These are phyloP conservation scores for Tauraco erythrolophus DNA, from an alignment of 2,113 vertebrate species.

Conservation along the genomic window DNA sequence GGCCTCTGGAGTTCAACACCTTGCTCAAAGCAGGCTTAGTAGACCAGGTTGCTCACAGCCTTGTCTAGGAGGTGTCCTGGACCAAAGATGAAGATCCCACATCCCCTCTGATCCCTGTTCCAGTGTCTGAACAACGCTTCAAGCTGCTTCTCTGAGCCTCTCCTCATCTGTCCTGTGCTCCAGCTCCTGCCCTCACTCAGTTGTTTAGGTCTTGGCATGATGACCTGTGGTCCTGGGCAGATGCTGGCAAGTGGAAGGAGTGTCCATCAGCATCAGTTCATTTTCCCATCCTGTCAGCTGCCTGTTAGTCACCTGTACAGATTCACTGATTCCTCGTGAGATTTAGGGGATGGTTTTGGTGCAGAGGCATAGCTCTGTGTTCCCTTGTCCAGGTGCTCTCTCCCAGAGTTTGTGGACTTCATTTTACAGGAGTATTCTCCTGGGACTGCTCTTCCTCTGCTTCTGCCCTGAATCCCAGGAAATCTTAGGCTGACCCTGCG, in stretches of 20 bases:
- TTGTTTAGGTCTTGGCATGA: not conserved
- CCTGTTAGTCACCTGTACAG: not conserved
- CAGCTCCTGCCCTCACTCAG: not conserved
- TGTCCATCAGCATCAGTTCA: not conserved
- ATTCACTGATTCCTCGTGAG: not conserved
- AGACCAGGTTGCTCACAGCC: not conserved
- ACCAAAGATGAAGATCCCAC: not conserved
- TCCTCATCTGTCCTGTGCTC: rapidly evolving
- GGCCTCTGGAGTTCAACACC: not conserved
- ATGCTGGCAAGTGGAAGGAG: not conserved
- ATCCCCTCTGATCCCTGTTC: not conserved
- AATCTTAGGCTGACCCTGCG: no score
- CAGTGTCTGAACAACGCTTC: not conserved
- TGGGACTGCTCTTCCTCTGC: not conserved
- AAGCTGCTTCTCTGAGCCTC: not conserved
- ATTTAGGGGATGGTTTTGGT: not conserved
- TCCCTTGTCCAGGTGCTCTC: not conserved
- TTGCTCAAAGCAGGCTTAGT: not conserved
- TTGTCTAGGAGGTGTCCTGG: not conserved
- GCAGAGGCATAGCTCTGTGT: not conserved
- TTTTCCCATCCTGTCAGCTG: not conserved
- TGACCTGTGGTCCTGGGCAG: not conserved
- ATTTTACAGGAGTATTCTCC: not conserved
- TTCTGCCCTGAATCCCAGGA: not conserved
- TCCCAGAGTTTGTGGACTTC: rapidly evolving